Percentiles rank a stretch among this genome's conserved stretches.
These are phyloP conservation scores for Lasioglossum figueresi DNA, from an alignment of 2,888 invertebrate species.

Conservation along the genomic window DNA sequence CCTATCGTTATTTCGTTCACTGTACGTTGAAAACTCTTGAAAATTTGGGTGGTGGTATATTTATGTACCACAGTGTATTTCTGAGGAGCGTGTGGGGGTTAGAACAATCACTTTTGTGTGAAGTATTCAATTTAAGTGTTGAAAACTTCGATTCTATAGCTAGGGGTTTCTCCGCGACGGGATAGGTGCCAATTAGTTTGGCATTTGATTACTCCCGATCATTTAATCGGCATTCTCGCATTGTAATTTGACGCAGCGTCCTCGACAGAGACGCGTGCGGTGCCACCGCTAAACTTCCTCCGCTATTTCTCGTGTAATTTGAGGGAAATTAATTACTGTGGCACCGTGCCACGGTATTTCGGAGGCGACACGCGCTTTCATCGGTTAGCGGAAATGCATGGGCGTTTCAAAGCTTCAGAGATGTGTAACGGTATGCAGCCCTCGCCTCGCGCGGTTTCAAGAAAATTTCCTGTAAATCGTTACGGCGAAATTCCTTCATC, in stretches of 20 bases:
- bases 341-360: conserved; percentile 42
- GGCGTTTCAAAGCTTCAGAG: conserved; percentile 10
- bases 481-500: conserved; percentile 1
- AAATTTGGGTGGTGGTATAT: too few relatives aligned
- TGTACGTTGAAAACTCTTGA: neutral
- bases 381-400: neutral
- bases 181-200: conserved; percentile 46
- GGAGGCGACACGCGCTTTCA: conserved; percentile 6
- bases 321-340: conserved; percentile 62
- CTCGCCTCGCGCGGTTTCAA: neutral
- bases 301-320: conserved; percentile 56
- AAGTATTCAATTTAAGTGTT: neutral
- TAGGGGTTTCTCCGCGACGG: neutral
- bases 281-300: conserved; percentile 41
- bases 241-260: conserved; percentile 53
- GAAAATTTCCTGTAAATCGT: conserved; percentile 19
- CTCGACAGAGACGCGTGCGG: conserved; percentile 36
- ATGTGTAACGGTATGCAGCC: neutral
- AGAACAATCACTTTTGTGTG: neutral
- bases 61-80: too few relatives aligned
- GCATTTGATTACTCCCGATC: conserved; percentile 54
- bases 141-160: neutral
- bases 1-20: too few relatives aligned
- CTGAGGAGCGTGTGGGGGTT: neutral
- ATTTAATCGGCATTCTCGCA: conserved; percentile 51